Evolutionary conservation across 2,113 vertebrate genomes (phyloP).

Genomic region (Raja brachyura): DNA sequence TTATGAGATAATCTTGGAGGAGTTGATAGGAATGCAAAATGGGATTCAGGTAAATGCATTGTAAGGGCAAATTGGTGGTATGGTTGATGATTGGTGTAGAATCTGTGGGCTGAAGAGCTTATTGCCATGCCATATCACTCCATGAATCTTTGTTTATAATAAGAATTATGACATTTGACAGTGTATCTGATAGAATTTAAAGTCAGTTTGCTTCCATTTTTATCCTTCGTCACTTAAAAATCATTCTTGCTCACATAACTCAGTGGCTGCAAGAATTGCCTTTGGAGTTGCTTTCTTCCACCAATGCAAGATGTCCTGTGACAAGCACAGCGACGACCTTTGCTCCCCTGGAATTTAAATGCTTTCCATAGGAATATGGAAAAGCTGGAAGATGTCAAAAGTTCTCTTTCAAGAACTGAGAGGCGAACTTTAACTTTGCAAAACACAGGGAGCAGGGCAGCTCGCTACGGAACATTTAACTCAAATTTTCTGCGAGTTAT

Average conservation of each 20-base stretch:
- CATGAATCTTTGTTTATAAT: not conserved
- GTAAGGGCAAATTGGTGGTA: too few species aligned
- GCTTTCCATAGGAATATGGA: not conserved
- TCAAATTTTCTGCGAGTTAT: too few species aligned
- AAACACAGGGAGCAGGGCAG: too few species aligned
- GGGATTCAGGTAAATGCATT: too few species aligned
- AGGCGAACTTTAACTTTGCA: too few species aligned
- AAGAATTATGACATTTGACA: not conserved
- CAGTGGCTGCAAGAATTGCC: not conserved
- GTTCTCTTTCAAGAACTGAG: not conserved
- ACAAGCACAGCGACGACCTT: not conserved
- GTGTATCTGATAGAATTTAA: not conserved
- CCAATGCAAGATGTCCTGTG: not conserved
- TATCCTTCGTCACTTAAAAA: not conserved
- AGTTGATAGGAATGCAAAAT: too few species aligned
- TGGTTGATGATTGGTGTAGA: too few species aligned
- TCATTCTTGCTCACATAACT: not conserved
- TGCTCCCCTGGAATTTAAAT: not conserved
- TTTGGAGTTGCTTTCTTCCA: not conserved
- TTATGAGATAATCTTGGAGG: too few species aligned
- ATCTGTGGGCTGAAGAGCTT: too few species aligned
- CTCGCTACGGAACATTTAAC: too few species aligned
- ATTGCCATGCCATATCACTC: too few species aligned
- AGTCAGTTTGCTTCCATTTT: not conserved
- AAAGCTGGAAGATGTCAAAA: not conserved